Conservation (phyloP, 2,113 vertebrate species). For the Sapayoa aenigma region DNA sequence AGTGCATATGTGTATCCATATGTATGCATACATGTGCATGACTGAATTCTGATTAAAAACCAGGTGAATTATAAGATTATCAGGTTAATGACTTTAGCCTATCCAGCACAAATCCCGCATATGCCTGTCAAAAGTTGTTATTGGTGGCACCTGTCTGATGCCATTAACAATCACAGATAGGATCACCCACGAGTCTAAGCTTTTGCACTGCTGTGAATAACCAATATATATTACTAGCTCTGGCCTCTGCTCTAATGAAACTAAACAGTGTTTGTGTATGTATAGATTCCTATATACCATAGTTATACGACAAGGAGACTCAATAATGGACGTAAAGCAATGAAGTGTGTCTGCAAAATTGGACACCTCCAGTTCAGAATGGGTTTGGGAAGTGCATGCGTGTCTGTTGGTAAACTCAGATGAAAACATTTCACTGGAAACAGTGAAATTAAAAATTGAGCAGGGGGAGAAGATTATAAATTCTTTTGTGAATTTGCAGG, state of each 20-base stretch:
- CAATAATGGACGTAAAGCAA: not conserved
- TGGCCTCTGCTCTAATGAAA: not conserved
- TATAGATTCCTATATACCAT: not conserved
- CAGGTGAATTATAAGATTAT: not conserved
- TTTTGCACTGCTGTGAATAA: not conserved
- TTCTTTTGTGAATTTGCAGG: not conserved
- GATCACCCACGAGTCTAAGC: not conserved
- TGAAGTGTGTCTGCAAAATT: not conserved
- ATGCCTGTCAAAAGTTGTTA: not conserved
- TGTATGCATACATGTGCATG: not conserved
- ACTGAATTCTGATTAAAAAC: not conserved
- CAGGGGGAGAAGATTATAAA: rapidly evolving
- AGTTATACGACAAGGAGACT: not conserved
- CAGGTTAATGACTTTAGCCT: not conserved
- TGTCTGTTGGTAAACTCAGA: not conserved
- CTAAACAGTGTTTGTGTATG: not conserved
- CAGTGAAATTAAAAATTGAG: not conserved
- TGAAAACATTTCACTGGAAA: not conserved
- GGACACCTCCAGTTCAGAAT: not conserved
- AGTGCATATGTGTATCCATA: not conserved
- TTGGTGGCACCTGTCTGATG: not conserved
- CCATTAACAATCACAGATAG: not conserved
- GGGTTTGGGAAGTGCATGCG: not conserved
- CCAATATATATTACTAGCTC: not conserved
- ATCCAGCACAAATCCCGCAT: not conserved